Evolutionary conservation across 2,797 vertebrate genomes (phyloP).

Genomic region (Peromyscus nudipes): DNA sequence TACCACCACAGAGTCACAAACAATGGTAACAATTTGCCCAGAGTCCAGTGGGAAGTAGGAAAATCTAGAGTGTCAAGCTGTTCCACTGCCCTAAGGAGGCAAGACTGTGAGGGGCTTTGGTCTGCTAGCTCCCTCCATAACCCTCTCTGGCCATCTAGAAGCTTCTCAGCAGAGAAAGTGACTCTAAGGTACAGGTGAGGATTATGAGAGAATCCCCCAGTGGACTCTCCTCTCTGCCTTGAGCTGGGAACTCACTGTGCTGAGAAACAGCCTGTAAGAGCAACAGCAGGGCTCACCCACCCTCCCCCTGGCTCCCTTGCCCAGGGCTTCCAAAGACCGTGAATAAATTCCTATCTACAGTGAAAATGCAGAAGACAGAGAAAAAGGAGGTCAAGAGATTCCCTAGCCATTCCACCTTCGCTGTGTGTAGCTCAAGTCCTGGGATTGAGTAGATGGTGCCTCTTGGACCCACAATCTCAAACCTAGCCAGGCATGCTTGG

Average conservation of each 20-base stretch:
- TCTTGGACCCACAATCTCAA: not conserved
- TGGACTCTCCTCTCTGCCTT: not conserved
- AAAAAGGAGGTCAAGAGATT: not conserved
- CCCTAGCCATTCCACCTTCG: not conserved
- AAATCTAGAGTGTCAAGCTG: not conserved
- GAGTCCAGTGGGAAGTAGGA: not conserved
- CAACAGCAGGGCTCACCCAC: not conserved
- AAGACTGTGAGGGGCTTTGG: not conserved
- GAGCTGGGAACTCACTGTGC: not conserved
- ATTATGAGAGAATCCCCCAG: not conserved
- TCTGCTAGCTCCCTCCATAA: not conserved
- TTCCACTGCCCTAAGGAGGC: not conserved
- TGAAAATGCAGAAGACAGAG: not conserved
- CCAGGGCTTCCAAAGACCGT: not conserved
- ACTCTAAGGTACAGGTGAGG: not conserved
- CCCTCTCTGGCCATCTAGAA: not conserved
- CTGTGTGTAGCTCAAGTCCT: not conserved
- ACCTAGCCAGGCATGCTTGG: too few relatives aligned
- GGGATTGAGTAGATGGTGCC: not conserved
- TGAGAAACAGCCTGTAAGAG: not conserved
- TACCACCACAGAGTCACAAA: not conserved
- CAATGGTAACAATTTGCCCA: not conserved
- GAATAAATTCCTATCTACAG: not conserved
- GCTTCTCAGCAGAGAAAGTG: not conserved
- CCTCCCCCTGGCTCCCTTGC: not conserved